Conservation (phyloP, 2,113 vertebrate species). For the Rhynchopsitta pachyrhyncha region DNA sequence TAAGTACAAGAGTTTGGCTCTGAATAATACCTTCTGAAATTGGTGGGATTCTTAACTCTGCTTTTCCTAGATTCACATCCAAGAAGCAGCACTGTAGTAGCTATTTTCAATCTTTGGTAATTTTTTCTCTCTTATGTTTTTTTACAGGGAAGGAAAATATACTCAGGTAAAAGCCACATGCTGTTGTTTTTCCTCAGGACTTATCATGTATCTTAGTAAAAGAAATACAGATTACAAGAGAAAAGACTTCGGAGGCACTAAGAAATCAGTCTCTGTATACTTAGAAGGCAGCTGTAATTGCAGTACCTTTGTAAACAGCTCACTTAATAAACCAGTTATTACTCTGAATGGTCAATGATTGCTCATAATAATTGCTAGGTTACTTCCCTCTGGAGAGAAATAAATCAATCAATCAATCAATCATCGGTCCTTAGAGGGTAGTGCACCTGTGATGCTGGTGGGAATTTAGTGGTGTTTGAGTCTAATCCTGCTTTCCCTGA, state of each 20-base stretch:
- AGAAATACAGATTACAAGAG: neutral
- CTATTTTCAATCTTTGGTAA: neutral
- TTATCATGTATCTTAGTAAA: neutral
- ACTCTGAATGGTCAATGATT: constrained; percentile 12
- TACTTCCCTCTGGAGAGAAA: neutral
- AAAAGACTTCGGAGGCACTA: neutral
- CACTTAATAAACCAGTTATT: constrained; percentile 28
- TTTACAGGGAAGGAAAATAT: neutral
- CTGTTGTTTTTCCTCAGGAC: neutral
- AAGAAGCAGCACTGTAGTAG: neutral
- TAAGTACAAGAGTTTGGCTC: neutral
- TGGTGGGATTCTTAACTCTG: neutral
- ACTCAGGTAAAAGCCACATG: neutral
- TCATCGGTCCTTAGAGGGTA: neutral
- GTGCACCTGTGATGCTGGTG: neutral
- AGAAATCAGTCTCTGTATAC: neutral
- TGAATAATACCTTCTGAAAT: neutral
- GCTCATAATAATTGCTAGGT: neutral
- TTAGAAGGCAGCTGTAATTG: neutral
- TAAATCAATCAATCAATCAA: too few species aligned
- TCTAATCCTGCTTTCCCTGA: neutral
- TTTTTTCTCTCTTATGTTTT: neutral
- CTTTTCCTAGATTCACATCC: neutral
- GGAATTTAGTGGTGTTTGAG: neutral
- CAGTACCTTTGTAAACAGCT: neutral